Base-by-base conservation (phyloP, 2,888 invertebrate genomes). In the Zygogramma bicolorata region DNA sequence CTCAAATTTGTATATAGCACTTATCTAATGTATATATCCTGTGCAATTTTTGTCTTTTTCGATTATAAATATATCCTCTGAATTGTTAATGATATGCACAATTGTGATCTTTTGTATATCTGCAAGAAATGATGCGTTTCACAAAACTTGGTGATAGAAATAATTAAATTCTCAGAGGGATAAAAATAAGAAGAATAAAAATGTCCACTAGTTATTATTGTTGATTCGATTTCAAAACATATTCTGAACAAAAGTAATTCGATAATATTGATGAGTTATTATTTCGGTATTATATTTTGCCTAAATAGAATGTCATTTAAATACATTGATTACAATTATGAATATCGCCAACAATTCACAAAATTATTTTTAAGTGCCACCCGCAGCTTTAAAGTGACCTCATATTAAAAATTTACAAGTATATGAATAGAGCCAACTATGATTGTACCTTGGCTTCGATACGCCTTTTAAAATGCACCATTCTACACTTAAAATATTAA, bases 371-470 rank as follows among this genome's bases (percentile, higher is more conserved):
- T 61, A 70, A 69, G 27, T 67, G 70, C 68, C 71, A 74, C 65
- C 63, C 65, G 68, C 74, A 74, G 74, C 74, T 74, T 74, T 70
- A 74, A 74, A 70, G 68, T 70, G 74, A 74, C 74, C 73, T 74
- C 74, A 65, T 68, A 65, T 34, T 57, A 66, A 46, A 65, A 73
- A 40, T 70, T 65, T 53, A 70, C 15, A 58, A 46, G 25, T 53
- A 65, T 67, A 68, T n/a, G n/a, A 67, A 63, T 67, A 68, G 60
- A 68, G 69, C 70, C 70, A 73, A 70, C 53, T 67, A 68, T 65
- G 65, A 42, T 70, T 67, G 67, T 67, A 74, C 65, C 70, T 74
- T 68, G 70, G 74, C 74, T 74, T 74, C 60, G 58, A 68, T 60
- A 63, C 65, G 70, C 70, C 74, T 74, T 70, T 59, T 42, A 38